phyloP scores from a whole-genome alignment of 1,140 invertebrate genomes.

The Hirudo medicinalis region DNA sequence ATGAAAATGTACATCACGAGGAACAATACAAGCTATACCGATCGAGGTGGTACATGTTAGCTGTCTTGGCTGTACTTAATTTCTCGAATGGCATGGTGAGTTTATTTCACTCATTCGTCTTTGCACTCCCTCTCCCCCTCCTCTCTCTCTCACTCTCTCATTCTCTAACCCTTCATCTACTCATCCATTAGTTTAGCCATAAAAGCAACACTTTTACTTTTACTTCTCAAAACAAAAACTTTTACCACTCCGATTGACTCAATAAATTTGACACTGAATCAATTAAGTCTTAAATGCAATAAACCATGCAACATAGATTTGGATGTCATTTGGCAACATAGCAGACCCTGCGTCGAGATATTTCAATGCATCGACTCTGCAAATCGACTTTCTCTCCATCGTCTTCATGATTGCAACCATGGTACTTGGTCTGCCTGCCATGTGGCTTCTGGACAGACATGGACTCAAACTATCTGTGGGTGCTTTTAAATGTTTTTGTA shows the following conservation, averaged over 20 bases:
- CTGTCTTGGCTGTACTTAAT: constrained; percentile 38
- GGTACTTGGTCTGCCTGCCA: constrained; percentile 41
- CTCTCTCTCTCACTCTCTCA: too few relatives aligned
- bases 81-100: constrained; percentile 43
- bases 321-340: constrained; percentile 45
- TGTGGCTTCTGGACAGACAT: constrained; percentile 41
- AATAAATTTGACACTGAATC: too few relatives aligned
- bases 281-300: too few relatives aligned
- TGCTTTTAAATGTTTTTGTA: too few relatives aligned
- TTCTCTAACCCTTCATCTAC: too few relatives aligned
- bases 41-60: constrained; percentile 40
- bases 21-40: constrained; percentile 31
- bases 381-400: constrained; percentile 41
- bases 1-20: background rate
- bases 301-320: constrained; percentile 32
- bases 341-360: constrained; percentile 39
- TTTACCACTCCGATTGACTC: too few relatives aligned
- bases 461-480: constrained; percentile 30
- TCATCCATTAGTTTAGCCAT: too few relatives aligned
- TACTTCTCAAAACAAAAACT: too few relatives aligned
- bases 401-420: constrained; percentile 42
- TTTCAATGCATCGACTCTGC: constrained; percentile 34
- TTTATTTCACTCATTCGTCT: background rate
- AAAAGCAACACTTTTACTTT: too few relatives aligned
- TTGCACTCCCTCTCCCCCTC: too few relatives aligned